Evolutionary conservation across 2,797 vertebrate species (phyloP), one percentile per base, ranked within the genome.

Genomic region (Oreonectes daqikongensis): DNA sequence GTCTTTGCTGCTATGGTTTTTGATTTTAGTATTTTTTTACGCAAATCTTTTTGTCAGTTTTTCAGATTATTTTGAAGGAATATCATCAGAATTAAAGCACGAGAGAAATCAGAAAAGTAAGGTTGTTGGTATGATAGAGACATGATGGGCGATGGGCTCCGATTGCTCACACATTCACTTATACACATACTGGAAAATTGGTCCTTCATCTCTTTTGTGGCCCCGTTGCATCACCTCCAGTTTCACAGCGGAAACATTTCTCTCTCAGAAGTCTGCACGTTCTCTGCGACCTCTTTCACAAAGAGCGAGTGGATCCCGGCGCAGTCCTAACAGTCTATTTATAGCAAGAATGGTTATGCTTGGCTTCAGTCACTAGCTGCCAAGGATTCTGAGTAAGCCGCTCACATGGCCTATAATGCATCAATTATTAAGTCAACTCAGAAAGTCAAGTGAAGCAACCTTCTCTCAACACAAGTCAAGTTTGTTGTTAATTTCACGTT

Each of bases 261-360:
- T 57, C 14, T 57, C 12, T 28, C 0, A 17, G 24, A 28, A 28
- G 12, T 17, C 1, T 57, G 22, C 53, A 26, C 26, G 60, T 75
- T 59, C 18, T 28, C 6, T 48, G 20, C 48, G 64, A 57, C 24
- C 35, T 57, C 48, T 40, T 67, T 57, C 38, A 44, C 12, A 12
- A 32, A 65, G 46, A 50, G 53, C 4, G 7, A 20, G 22, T 73
- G 46, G 60, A 63, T 48, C 46, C 65, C 26, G 32, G 63, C 69
- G 78, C 73, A 73, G 63, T 74, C 61, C 69, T 77, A 35, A 28
- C 30, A 65, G 64, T 38, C 66, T 83, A 81, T 83, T 83, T 79
- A 73, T 81, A 81, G 77, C 38, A 6, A 40, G 32, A 67, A 70
- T 30, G 32, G 77, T 79, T 67, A 60, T 59, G 38, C 44, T 12